Evolutionary conservation across 2,113 vertebrate genomes (phyloP).

Genomic region (Rhinogobius similis): DNA sequence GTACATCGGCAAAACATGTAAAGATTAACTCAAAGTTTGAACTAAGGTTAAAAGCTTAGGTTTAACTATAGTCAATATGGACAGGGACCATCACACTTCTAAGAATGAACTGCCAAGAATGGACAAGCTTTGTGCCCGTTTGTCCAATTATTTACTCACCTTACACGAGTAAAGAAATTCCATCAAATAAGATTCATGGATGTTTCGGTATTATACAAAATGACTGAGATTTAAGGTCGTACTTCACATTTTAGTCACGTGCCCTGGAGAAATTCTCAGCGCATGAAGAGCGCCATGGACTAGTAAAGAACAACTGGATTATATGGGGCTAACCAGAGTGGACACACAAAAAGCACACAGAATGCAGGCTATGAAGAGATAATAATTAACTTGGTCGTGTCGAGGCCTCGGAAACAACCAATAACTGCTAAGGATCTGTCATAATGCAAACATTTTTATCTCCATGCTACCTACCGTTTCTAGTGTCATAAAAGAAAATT

Average conservation of each 20-base stretch:
- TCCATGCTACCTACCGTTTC: constrained; percentile 1
- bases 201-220: not conserved
- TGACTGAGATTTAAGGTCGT: not conserved
- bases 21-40: constrained; percentile 56
- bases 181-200: constrained; percentile 45
- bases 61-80: not conserved
- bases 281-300: constrained; percentile 46
- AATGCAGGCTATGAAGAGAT: constrained; percentile 34
- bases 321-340: constrained; percentile 36
- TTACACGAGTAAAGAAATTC: constrained; percentile 60
- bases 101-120: not conserved
- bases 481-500: not conserved
- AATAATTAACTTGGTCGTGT: constrained; percentile 74
- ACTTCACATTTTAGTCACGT: constrained; percentile 53
- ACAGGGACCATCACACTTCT: not conserved
- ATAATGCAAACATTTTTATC: constrained; percentile 57
- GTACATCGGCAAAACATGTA: constrained; percentile 9
- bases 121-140: not conserved
- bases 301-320: constrained; percentile 45
- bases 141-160: constrained; percentile 58
- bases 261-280: constrained; percentile 34
- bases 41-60: constrained; percentile 25
- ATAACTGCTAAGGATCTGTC: constrained; percentile 30
- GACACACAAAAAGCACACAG: constrained; percentile 12
- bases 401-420: constrained; percentile 35